Evolutionary conservation across 2,797 vertebrate species (phyloP), one percentile per base, ranked within the genome.

Genomic region (Rhinoraja longicauda): DNA sequence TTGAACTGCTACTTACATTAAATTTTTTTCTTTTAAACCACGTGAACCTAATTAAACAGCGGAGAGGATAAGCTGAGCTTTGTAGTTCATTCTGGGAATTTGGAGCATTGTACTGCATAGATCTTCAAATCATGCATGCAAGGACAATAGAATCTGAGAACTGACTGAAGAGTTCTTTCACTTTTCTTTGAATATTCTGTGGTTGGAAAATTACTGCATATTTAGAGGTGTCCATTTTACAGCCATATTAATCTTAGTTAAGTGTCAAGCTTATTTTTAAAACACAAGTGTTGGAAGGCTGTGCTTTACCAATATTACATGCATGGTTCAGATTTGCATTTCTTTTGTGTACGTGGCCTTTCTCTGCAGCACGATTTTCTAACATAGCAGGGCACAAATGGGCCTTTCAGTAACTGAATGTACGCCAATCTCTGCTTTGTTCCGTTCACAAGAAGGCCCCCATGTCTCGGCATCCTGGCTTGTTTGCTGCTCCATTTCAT

Each of bases 121-220:
- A 96, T 94, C 93, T 95, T 96, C 96, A 95, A 97, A 97, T 96
- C 96, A 96, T 97, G 96, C 97, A 96, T 97, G 96, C 96, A 95
- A 15, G 95, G 96, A 96, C 95, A 96, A 96, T 96, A 96, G 96
- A 96, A 95, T 95, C 96, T 95, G 95, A 95, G 88, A 96, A 95
- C 96, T 96, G 95, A 96, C 95, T 95, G 95, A 96, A 96, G 96
- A 94, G 95, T 95, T 96, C 95, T 67, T 93, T 93, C 76, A 93
- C 93, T 84, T 96, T 96, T 96, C 94, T 95, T 96, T 96, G 94
- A 95, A 94, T 95, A 94, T 95, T 95, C 95, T 96, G 95, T 96
- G 95, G 95, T 96, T 96, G 95, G 96, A 94, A 93, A 96, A 95
- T 57, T 73, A 75, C 90, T 53, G 96, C 95, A 95, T 96, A 96